Evolutionary conservation across 2,888 invertebrate species (phyloP), one percentile per base, ranked within the genome.

Genomic region (Stenchaetothrips biformis): DNA sequence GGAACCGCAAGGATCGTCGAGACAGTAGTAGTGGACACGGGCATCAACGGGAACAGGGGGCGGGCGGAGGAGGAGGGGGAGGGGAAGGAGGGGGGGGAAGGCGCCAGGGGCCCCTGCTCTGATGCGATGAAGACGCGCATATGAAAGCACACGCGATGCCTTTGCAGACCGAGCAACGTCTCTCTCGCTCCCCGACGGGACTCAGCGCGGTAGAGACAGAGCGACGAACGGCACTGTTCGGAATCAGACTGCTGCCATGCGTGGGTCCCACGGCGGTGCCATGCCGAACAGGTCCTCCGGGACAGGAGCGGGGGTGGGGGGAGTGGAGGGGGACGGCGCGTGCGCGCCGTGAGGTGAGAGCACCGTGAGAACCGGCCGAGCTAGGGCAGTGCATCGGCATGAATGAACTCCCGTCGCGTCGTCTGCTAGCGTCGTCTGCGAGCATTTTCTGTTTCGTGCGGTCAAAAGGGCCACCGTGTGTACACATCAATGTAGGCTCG

Each of bases 211-310:
- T 1, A 1, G 37, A 37, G 37, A 37, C 37, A 37, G 37, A 37
- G 37, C 37, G n/a, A n/a, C n/a, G n/a, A n/a, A n/a, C n/a, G n/a
- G n/a, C 4, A 37, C 4, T 37, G 37, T 37, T 37, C 37, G 59
- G 59, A 16, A 4, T 25, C 25, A 25, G 25, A 11, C 21, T 7
- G 67, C 7, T 25, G 67, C 21, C 25, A 74, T 25, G 67, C 67
- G 67, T 74, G 67, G 67, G 21, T 74, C 67, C 67, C 67, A 74
- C 67, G 67, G 37, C 67, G 67, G 11, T 74, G 67, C 67, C 67
- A 37, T 37, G 37, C 37, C 37, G 37, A 6, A 59, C 59, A 13
- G 59, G 59, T 59, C 59, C 59, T 59, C 59, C 6, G 25, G 25
- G 25, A 7, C 21, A 21, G 67, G 25, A 8, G 16, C 53, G 16